These are phyloP conservation scores for Encarsia formosa DNA, from an alignment of 2,888 invertebrate species.

Conservation along the genomic window DNA sequence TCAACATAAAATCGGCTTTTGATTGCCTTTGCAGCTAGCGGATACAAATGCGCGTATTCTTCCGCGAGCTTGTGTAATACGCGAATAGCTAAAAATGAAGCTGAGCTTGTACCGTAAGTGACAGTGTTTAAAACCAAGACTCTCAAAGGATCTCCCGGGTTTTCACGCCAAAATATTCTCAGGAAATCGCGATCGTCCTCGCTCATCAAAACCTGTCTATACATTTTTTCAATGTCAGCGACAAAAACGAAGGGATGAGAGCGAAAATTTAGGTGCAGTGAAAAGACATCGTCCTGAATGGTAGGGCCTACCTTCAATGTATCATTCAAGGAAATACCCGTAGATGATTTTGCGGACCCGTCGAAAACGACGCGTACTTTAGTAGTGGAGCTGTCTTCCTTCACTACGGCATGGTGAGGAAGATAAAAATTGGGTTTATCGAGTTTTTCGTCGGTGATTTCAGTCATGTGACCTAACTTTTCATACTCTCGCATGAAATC, in stretches of 20 bases:
- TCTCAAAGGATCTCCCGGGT: background rate
- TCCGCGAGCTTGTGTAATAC: background rate
- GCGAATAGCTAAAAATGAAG: background rate
- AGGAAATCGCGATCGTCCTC: background rate
- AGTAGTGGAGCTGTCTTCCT: background rate
- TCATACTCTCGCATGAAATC: background rate
- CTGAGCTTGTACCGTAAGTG: background rate
- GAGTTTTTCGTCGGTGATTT: background rate
- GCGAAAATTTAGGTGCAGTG: background rate
- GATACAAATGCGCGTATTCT: background rate
- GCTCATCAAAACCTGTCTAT: background rate
- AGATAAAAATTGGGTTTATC: no score
- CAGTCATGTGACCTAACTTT: background rate
- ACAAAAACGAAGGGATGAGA: background rate
- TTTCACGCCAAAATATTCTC: no score
- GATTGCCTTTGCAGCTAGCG: background rate
- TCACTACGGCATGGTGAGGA: background rate
- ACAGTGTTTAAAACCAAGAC: background rate
- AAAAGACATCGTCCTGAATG: background rate
- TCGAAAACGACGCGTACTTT: no score
- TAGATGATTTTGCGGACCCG: no score
- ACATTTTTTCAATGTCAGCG: no score
- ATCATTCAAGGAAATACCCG: no score
- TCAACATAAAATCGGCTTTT: background rate
- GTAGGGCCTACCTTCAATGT: background rate